A percentile compares a stretch with the other conserved stretches of the same genome.
Evolutionary conservation across 2,113 vertebrate genomes (phyloP).

Genomic region (Perca schrenkii): DNA sequence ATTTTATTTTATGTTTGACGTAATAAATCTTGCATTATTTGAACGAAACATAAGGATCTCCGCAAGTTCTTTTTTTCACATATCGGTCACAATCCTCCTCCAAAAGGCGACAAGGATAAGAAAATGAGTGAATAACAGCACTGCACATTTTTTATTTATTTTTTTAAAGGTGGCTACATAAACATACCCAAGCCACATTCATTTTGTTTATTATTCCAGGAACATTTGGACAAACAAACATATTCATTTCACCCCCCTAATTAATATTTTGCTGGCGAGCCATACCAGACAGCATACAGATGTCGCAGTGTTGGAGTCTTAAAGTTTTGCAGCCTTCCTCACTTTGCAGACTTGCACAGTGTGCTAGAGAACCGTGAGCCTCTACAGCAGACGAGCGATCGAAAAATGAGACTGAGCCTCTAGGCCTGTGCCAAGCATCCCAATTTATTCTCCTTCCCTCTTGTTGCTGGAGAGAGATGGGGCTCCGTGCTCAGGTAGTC

Average conservation of each 20-base stretch:
- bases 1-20: no score
- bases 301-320: conserved; percentile 31
- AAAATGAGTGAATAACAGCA: background rate
- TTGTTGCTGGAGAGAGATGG: conserved; percentile 55
- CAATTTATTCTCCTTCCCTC: conserved; percentile 65
- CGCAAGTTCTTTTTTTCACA: no score
- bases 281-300: conserved; percentile 43
- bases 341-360: conserved; percentile 61
- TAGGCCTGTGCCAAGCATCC: conserved; percentile 72
- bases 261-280: conserved; percentile 49
- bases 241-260: conserved; percentile 32
- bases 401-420: conserved; percentile 71
- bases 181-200: background rate
- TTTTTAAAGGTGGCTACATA: conserved; percentile 19
- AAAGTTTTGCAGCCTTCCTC: conserved; percentile 50
- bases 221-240: conserved; percentile 44
- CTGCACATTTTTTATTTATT: background rate
- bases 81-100: no score
- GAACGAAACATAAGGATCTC: no score
- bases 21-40: no score
- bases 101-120: no score
- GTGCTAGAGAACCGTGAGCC: conserved; percentile 49
- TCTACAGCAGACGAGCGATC: conserved; percentile 63
- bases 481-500: conserved; percentile 63
- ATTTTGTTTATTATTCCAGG: conserved; percentile 46